These are phyloP conservation scores for Neocloeon triangulifer DNA, from an alignment of 1,140 invertebrate species.

Conservation along the genomic window DNA sequence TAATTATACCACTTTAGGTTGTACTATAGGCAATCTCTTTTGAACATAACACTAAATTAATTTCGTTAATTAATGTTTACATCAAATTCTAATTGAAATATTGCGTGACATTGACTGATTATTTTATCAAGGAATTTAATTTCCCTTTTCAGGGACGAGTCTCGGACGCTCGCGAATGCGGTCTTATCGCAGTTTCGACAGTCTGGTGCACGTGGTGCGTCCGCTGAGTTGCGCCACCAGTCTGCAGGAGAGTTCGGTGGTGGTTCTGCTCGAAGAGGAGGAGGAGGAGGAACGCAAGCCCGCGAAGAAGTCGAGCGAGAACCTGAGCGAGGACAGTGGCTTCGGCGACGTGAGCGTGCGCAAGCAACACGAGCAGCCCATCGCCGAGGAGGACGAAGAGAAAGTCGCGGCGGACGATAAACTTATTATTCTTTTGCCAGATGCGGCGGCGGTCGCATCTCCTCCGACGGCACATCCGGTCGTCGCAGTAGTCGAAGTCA, in stretches of 20 bases:
- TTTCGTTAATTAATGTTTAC: no score
- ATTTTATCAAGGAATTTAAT: no score
- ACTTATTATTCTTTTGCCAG: no score
- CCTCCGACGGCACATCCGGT: not conserved
- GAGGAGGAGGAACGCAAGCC: constrained; percentile 8
- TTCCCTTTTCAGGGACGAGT: not conserved
- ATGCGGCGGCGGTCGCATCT: constrained; percentile 5
- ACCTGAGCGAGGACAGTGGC: constrained; percentile 49
- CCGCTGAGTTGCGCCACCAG: not conserved
- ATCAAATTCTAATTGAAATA: no score
- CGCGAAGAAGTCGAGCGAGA: constrained; percentile 34
- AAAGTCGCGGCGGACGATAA: no score
- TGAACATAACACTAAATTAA: no score
- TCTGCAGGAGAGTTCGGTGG: not conserved
- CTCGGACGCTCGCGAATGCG: constrained; percentile 11
- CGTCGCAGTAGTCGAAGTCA: constrained; percentile 6
- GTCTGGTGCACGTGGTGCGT: constrained; percentile 12
- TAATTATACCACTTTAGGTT: no score
- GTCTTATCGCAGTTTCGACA: constrained; percentile 23
- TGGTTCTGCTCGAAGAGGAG: constrained; percentile 9
- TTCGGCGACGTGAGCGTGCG: constrained; percentile 34
- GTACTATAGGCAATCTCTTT: no score
- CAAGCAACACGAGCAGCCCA: constrained; percentile 13
- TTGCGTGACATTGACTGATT: no score
- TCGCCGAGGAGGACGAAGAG: no score